A percentile compares a stretch with the other conserved stretches of the same genome.
Conservation (phyloP, 2,888 invertebrate species). For the Sinodicranocentrus sp. region DNA sequence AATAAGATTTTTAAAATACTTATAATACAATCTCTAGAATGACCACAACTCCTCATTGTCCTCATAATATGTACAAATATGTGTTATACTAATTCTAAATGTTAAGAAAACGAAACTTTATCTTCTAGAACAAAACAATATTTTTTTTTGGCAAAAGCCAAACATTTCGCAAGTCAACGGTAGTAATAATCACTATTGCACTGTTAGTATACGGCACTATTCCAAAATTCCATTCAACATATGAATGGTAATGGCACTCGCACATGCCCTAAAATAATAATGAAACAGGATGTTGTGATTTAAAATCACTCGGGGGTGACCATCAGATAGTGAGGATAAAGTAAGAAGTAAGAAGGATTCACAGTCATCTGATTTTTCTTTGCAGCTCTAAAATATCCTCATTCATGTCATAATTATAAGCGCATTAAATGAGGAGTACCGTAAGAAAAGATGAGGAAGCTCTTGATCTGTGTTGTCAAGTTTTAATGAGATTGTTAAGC, state of each 20-base stretch:
- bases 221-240: no score
- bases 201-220: no score
- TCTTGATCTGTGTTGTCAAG: constrained; percentile 3
- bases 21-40: no score
- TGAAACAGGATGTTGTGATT: constrained; percentile 38
- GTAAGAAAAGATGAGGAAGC: constrained; percentile 23
- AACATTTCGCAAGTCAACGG: neutral
- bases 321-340: constrained; percentile 44
- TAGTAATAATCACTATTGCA: no score
- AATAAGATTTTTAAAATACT: no score
- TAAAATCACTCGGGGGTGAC: constrained; percentile 43
- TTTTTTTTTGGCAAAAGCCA: neutral
- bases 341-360: neutral
- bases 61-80: neutral
- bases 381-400: neutral
- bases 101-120: neutral
- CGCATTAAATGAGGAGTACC: neutral
- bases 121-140: neutral
- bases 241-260: no score
- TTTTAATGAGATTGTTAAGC: constrained; percentile 33
- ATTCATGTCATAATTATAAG: constrained; percentile 16
- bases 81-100: neutral
- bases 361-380: neutral
- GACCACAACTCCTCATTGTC: neutral
- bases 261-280: neutral